Evolutionary conservation across 2,113 vertebrate genomes (phyloP).

Genomic region (Pachycephala philippinensis): DNA sequence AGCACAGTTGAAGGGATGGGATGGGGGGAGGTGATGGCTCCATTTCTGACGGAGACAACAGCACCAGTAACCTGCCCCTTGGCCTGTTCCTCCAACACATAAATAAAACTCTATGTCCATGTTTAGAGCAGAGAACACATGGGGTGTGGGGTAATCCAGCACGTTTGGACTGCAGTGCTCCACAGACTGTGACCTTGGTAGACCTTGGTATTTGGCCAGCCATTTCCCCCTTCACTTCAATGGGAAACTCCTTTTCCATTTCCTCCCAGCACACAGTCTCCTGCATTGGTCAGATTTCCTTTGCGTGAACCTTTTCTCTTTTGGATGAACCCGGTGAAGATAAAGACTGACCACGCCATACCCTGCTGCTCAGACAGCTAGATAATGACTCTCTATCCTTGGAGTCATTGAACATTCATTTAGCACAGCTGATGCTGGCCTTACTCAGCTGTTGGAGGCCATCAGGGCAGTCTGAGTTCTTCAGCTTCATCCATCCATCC

Average conservation of each 20-base stretch:
- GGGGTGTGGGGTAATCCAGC: not conserved
- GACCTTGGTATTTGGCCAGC: not conserved
- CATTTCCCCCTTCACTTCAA: not conserved
- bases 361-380: not conserved
- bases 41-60: not conserved
- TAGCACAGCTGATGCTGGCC: rapidly evolving
- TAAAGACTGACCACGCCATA: not conserved
- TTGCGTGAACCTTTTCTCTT: not conserved
- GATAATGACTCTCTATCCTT: not conserved
- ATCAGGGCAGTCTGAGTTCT: not conserved
- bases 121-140: not conserved
- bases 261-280: not conserved
- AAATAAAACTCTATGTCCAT: not conserved
- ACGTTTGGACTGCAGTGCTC: not conserved
- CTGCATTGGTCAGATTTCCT: not conserved
- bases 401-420: not conserved
- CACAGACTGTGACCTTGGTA: not conserved
- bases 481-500: not conserved
- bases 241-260: not conserved
- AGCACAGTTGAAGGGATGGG: not conserved
- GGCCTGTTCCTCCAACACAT: not conserved
- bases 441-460: not conserved
- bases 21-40: not conserved
- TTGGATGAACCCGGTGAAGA: not conserved
- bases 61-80: not conserved